A percentile compares a stretch with the other conserved stretches of the same genome.
Evolutionary conservation across 2,888 invertebrate species (phyloP).

Genomic region (Mythimna impura): DNA sequence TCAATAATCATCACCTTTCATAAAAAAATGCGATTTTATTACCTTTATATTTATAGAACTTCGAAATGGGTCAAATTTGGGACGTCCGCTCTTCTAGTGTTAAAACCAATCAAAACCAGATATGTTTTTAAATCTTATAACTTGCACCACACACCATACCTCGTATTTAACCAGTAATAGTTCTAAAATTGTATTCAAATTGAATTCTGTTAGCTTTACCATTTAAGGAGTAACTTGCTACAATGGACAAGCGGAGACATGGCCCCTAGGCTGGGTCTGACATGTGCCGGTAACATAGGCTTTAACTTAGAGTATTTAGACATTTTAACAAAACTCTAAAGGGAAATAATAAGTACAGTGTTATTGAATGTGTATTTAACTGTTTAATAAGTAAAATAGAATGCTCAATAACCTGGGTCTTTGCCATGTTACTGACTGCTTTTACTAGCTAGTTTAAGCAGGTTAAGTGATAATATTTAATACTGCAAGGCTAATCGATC

Average conservation of each 20-base stretch:
- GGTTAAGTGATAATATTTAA: too few relatives aligned
- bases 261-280: conserved; percentile 5
- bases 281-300: conserved; percentile 38
- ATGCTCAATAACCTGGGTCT: too few relatives aligned
- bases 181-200: conserved; percentile 58
- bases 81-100: too few relatives aligned
- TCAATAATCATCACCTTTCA: too few relatives aligned
- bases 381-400: neutral
- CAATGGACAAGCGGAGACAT: conserved; percentile 30
- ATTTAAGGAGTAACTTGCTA: conserved; percentile 43
- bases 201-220: conserved; percentile 51
- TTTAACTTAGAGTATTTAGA: conserved; percentile 29
- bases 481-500: too few relatives aligned
- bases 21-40: too few relatives aligned
- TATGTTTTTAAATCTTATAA: neutral
- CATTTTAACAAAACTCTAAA: conserved; percentile 17
- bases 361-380: neutral
- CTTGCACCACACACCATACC: conserved; percentile 21
- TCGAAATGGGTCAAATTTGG: too few relatives aligned
- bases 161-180: conserved; percentile 43
- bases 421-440: too few relatives aligned
- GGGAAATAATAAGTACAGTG: conserved; percentile 12
- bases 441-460: too few relatives aligned
- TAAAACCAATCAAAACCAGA: too few relatives aligned
- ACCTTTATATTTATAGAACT: too few relatives aligned